Conservation (phyloP, 2,113 vertebrate species). For the Carollia perspicillata region DNA sequence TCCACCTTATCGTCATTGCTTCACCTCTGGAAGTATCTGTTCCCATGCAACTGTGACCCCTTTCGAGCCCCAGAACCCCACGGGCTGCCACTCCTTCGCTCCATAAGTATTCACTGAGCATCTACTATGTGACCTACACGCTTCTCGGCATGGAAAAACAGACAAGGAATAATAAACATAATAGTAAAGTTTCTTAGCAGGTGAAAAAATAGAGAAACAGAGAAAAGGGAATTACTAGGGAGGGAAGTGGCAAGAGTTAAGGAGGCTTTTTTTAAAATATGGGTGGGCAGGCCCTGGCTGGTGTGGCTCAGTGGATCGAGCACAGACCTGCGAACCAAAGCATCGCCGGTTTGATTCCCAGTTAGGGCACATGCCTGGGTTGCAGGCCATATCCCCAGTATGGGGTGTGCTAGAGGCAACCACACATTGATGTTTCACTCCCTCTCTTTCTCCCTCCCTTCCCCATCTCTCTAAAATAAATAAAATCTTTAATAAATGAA, state of each 20-base stretch:
- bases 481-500: no score
- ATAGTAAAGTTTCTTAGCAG: neutral
- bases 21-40: neutral
- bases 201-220: neutral
- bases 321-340: no score
- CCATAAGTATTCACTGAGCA: neutral
- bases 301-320: no score
- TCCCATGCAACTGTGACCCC: neutral
- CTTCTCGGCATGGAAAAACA: neutral
- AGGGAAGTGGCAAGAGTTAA: neutral
- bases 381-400: no score
- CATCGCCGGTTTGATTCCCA: no score
- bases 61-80: neutral
- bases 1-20: rapidly evolving
- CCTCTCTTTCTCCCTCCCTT: no score
- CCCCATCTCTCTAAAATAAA: no score
- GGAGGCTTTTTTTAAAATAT: neutral
- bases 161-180: neutral
- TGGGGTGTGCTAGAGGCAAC: no score
- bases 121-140: neutral
- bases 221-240: neutral
- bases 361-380: no score
- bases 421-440: no score
- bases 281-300: no score
- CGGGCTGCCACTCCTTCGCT: rapidly evolving